Conservation (phyloP, 64 coral and sea anemone species). For the Montipora sp. region DNA sequence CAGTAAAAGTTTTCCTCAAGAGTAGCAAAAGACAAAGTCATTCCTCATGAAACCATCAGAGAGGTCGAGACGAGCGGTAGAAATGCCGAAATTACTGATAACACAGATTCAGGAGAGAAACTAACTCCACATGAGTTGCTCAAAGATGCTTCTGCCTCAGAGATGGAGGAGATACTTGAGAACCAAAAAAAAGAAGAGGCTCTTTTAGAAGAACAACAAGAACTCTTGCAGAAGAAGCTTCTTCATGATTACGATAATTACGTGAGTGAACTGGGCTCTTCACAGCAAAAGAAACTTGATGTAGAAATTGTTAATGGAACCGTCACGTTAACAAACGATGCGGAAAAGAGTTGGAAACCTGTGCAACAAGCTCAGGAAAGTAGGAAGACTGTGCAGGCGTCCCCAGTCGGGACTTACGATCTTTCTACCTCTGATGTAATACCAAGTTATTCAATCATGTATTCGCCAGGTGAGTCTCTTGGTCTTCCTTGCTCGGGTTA, state of each 20-base stretch:
- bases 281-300: constrained; percentile 50
- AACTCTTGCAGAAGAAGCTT: constrained; percentile 77
- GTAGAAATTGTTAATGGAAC: constrained; percentile 75
- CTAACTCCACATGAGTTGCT: neutral
- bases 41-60: neutral
- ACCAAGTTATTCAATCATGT: constrained; percentile 75
- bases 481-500: neutral
- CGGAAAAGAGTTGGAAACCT: constrained; percentile 18
- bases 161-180: constrained; percentile 65
- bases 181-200: constrained; percentile 78
- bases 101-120: neutral
- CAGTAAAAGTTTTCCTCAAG: constrained; percentile 46
- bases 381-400: constrained; percentile 37
- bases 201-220: constrained; percentile 81
- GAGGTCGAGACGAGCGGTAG: constrained; percentile 5
- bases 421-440: constrained; percentile 66
- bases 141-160: constrained; percentile 22
- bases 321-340: constrained; percentile 26
- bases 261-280: constrained; percentile 51
- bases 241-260: constrained; percentile 79
- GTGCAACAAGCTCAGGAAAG: constrained; percentile 44
- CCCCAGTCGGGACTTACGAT: constrained; percentile 80
- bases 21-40: constrained; percentile 11
- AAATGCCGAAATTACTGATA: neutral
- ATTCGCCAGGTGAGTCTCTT: constrained; percentile 32